Base-by-base conservation (phyloP, 2,888 invertebrate species). In the Cosmopolites sordidus region DNA sequence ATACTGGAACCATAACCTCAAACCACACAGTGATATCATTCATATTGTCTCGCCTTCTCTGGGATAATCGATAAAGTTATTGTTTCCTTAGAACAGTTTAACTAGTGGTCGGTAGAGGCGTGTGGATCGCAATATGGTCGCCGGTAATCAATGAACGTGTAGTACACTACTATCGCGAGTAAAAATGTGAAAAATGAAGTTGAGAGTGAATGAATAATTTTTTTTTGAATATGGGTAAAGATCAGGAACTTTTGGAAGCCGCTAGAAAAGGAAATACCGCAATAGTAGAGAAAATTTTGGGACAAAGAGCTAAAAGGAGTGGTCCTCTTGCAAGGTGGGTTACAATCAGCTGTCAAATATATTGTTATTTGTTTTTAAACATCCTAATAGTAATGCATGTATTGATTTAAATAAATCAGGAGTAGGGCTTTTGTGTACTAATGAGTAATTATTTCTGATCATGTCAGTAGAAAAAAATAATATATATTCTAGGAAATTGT, bases 171-270 rank as follows among this genome's bases (percentile, higher is more conserved):
- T 77, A 75, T 69, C 67, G 51, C 15, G 54, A 44, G 50, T 54
- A 51, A 52, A 48, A 50, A 52, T 59, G 69, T 59, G 64, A 61
- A 63, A 62, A 70, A 70, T 69, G 68, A 69, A 66, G 66, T 64
- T 66, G 65, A 27, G 14, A 41, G 54, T 64, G 68, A 67, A 66
- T 67, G 66, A 66, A 66, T 62, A 63, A 65, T 56, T 59, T 64
- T 63, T 61, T 49, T 59, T 48, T 51, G 57, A 54, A 74, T 73
- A 96, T 96, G 94, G 95, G 95, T 74, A 93, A 93, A 78, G 95
- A 96, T 77, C 92, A 94, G 77, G 95, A 96, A 78, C 83, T 96
- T 76, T 81, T 96, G 75, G 95, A 96, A 74, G 96, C 94, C 66
- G 92, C 95, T 64, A 85, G 95, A 69, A 91, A 86, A 78, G 96